phyloP scores from a whole-genome alignment of 2,888 invertebrate genomes.

The Tethea ocularis region DNA sequence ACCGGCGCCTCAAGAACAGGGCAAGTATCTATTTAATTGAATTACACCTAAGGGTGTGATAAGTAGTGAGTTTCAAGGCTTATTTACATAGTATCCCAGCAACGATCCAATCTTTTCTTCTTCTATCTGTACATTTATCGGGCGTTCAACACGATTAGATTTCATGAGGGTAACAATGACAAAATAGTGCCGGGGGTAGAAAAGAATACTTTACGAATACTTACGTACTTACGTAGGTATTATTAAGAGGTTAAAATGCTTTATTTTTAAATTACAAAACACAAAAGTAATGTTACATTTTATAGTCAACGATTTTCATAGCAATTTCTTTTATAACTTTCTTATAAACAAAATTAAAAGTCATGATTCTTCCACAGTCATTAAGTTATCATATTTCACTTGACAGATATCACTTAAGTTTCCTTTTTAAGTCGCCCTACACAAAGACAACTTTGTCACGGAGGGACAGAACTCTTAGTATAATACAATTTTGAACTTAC shows the following conservation, averaged over 20 bases:
- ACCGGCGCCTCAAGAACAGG: slow-evolving; percentile 68
- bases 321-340: background rate
- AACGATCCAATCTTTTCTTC: no score
- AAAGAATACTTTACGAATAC: no score
- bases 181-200: background rate
- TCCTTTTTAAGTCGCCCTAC: slow-evolving; percentile 6
- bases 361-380: slow-evolving; percentile 9
- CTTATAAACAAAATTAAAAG: slow-evolving; percentile 8
- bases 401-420: slow-evolving; percentile 9
- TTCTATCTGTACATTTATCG: background rate
- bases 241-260: no score
- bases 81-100: no score
- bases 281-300: background rate
- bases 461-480: background rate
- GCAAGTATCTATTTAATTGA: slow-evolving; percentile 37
- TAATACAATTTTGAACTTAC: background rate
- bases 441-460: slow-evolving; percentile 1
- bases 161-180: background rate
- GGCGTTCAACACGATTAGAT: background rate
- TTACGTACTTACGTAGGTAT: no score
- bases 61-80: background rate
- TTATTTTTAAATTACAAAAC: no score
- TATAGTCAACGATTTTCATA: background rate
- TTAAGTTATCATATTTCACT: slow-evolving; percentile 10
- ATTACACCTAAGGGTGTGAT: background rate